Evolutionary conservation across 2,113 vertebrate species (phyloP), one percentile per base, ranked within the genome.

Genomic region (Carassius gibelio): DNA sequence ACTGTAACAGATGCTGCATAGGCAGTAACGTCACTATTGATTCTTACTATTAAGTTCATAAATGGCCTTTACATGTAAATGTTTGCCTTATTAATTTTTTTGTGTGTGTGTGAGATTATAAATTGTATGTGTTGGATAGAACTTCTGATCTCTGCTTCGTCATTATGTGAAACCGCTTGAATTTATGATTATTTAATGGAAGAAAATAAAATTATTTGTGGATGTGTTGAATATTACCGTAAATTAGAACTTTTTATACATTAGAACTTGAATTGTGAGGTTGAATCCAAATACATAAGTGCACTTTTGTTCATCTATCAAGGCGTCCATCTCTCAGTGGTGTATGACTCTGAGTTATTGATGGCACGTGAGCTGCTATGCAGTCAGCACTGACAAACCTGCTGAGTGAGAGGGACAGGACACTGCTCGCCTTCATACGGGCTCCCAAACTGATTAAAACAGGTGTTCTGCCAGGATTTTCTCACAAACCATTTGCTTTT

Each of bases 391-490:
- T 8, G 62, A 6, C 38, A 81, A 68, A 81, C 64, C 64, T 81
- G 80, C 80, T 81, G 80, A 69, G 45, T 81, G 62, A 81, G 62
- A 81, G 10, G 52, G 79, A 48, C 59, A 19, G 38, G 78, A 81
- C 17, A 69, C 78, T 23, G 42, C 57, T 61, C 19, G 17, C 7
- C 62, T 34, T 11, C 15, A 81, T 81, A 81, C 17, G 80, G 80
- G 80, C 62, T 21, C 69, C 10, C 15, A 81, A n/a, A 66, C 64
- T 69, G 45, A 81, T 69, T 66, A 81, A 80, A 69, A 68, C 79
- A 68, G 62, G 80, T 81, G 59, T 69, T 34, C 17, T n/a, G 26
- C 13, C 42, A 81, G 45, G 15, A 52, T 34, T 45, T 69, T 55
- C 62, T 15, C 80, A 69, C 59, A 48, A n/a, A 30, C 3, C 6